phyloP scores from a whole-genome alignment of 2,888 invertebrate genomes.

The Cantharis lateralis region DNA sequence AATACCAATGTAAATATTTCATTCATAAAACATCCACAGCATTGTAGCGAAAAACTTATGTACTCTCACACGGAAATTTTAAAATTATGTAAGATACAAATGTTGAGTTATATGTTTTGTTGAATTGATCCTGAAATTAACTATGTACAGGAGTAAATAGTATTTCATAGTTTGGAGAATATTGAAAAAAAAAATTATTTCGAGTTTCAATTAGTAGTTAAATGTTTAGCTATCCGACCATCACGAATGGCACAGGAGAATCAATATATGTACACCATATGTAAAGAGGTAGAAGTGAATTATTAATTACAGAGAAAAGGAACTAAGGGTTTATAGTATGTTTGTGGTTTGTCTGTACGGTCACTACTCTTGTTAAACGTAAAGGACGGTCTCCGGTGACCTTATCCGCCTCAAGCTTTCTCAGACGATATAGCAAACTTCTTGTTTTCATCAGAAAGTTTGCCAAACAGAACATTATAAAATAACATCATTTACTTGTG shows the following conservation, averaged over 20 bases:
- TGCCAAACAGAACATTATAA: background rate
- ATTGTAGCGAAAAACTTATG: background rate
- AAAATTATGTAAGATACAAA: background rate
- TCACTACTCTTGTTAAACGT: constrained; percentile 10
- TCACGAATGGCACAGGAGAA: constrained; percentile 32
- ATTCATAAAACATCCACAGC: background rate
- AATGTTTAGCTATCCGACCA: constrained; percentile 12
- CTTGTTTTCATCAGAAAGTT: background rate
- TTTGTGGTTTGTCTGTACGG: constrained; percentile 19
- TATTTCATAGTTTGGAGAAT: too few species aligned
- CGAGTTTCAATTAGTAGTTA: too few species aligned
- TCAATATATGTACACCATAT: constrained; percentile 40
- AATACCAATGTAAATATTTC: background rate
- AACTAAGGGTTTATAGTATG: constrained; percentile 21
- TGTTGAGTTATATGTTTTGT: background rate
- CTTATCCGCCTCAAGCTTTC: constrained; percentile 6
- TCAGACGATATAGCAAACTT: constrained; percentile 4
- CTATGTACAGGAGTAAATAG: background rate
- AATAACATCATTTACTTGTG: background rate
- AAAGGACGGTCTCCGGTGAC: constrained; percentile 15
- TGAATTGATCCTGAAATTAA: background rate
- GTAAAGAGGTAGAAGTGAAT: constrained; percentile 41
- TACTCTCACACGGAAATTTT: background rate
- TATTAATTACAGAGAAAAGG: constrained; percentile 44
- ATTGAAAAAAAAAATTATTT: too few species aligned